These are phyloP conservation scores for Pogona vitticeps DNA, from an alignment of 2,113 vertebrate genomes.

Conservation along the genomic window DNA sequence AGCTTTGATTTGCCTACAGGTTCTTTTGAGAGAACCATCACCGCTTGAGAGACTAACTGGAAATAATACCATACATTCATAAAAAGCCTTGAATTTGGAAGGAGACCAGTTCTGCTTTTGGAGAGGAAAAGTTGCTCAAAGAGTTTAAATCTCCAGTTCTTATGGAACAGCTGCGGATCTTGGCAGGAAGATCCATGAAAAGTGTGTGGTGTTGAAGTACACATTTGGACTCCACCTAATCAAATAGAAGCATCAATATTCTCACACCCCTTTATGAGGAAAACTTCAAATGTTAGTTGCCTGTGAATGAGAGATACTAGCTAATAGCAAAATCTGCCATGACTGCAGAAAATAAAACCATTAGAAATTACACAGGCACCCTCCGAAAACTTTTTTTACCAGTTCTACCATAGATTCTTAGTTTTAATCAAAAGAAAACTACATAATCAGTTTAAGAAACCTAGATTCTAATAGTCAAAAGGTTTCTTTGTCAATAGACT, in stretches of 20 bases:
- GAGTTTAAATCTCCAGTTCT: neutral
- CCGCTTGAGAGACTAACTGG: constrained; percentile 24
- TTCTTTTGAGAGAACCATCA: constrained; percentile 13
- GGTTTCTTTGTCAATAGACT: neutral
- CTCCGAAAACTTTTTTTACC: too few relatives aligned
- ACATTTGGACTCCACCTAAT: constrained; percentile 21
- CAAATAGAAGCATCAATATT: accelerated
- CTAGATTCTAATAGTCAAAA: constrained; percentile 18
- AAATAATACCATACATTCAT: constrained; percentile 26
- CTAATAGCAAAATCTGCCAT: neutral
- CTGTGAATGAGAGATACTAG: neutral
- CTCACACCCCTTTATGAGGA: constrained; percentile 31
- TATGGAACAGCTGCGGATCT: constrained; percentile 37
- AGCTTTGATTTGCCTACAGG: constrained; percentile 23
- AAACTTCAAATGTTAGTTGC: constrained; percentile 11
- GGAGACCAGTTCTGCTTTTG: neutral
- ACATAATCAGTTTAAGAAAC: accelerated
- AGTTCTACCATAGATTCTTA: neutral
- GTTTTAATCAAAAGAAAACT: constrained; percentile 16
- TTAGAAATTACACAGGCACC: too few relatives aligned
- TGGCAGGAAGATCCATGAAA: constrained; percentile 29
- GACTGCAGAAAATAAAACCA: neutral
- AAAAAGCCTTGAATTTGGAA: constrained; percentile 18
- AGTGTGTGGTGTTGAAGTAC: constrained; percentile 6
- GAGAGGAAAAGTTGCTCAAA: neutral